Evolutionary conservation across 2,797 vertebrate genomes (phyloP).

Genomic region (Onychomys arenicola): DNA sequence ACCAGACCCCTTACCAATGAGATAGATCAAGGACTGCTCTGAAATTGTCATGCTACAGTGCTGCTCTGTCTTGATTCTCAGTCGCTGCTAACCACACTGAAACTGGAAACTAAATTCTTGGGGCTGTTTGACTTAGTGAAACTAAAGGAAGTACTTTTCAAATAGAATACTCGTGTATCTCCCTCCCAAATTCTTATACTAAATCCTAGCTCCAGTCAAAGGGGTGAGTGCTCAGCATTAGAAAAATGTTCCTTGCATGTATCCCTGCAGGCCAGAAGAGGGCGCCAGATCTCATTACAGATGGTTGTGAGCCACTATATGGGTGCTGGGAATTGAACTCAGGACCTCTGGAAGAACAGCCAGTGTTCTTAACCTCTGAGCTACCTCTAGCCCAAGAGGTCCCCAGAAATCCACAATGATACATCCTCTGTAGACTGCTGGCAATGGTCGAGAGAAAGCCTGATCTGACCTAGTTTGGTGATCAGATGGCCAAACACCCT

Average conservation of each 20-base stretch:
- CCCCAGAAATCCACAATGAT: no score
- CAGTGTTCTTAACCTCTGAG: no score
- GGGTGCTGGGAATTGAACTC: no score
- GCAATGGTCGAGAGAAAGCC: no score
- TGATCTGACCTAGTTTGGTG: no score
- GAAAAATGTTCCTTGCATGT: neutral
- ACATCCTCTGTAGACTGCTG: no score
- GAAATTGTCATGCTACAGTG: neutral
- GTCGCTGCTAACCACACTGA: neutral
- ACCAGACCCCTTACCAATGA: neutral
- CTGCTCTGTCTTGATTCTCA: conserved; percentile 18
- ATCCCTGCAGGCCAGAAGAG: no score
- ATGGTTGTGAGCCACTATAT: no score
- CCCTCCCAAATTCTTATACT: neutral
- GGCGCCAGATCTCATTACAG: no score
- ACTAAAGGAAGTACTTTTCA: neutral
- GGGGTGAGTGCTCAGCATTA: neutral
- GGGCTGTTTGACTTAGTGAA: neutral
- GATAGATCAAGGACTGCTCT: neutral
- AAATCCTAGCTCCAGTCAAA: neutral
- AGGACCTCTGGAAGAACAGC: no score
- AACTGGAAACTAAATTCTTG: neutral
- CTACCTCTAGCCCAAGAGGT: no score
- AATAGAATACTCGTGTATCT: neutral
- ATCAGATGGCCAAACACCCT: no score